Evolutionary conservation across 1,140 invertebrate genomes (phyloP).

Genomic region (Aphaenogaster floridana): DNA sequence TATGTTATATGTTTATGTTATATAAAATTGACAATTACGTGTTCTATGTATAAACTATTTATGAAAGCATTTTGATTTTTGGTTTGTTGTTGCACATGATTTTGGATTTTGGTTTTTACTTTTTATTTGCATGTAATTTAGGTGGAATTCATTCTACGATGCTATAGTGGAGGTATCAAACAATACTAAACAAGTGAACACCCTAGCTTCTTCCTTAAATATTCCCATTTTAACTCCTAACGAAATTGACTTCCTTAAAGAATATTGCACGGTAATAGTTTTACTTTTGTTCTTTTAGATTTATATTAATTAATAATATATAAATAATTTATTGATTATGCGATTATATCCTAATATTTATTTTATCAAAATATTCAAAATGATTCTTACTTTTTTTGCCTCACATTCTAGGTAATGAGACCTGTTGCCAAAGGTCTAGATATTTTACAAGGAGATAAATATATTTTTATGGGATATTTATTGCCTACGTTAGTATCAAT

Average conservation of each 20-base stretch:
- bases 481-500: constrained; percentile 49
- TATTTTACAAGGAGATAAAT: constrained; percentile 57
- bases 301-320: constrained; percentile 46
- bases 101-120: constrained; percentile 6
- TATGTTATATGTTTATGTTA: constrained; percentile 21
- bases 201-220: constrained; percentile 34
- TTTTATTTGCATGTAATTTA: constrained; percentile 40
- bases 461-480: constrained; percentile 65
- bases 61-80: constrained; percentile 27
- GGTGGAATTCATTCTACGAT: constrained; percentile 51
- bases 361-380: not conserved
- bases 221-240: constrained; percentile 39
- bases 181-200: constrained; percentile 27
- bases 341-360: not conserved
- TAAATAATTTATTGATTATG: not conserved
- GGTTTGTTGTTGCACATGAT: not conserved
- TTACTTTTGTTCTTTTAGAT: not conserved
- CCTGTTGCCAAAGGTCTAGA: constrained; percentile 55
- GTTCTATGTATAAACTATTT: constrained; percentile 24
- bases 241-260: constrained; percentile 57
- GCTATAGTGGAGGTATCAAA: constrained; percentile 22
- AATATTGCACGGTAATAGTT: constrained; percentile 55
- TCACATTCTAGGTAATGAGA: constrained; percentile 46
- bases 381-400: not conserved
- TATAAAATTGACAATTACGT: constrained; percentile 12